Evolutionary conservation across 2,888 invertebrate species (phyloP).

Genomic region (Synanthedon tipuliformis): DNA sequence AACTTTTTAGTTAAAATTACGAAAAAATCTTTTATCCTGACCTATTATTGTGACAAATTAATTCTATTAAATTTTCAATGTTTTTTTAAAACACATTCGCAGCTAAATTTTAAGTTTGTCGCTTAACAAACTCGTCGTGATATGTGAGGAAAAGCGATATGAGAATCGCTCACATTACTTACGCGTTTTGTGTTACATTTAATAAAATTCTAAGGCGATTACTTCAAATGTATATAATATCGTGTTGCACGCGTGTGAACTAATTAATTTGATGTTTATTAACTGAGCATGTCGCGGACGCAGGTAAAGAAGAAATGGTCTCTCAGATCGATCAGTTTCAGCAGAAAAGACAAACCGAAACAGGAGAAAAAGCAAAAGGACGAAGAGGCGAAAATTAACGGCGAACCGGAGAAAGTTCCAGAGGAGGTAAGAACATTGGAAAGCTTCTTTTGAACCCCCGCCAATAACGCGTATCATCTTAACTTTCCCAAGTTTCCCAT

Average conservation of each 20-base stretch:
- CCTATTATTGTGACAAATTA: no score
- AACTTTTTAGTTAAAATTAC: no score
- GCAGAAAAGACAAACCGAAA: conserved; percentile 88
- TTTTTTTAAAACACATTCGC: no score
- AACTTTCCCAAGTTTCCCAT: no score
- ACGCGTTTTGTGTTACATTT: not conserved
- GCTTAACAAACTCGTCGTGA: no score
- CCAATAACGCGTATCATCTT: no score
- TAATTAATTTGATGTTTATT: conserved; percentile 20
- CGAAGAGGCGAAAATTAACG: conserved; percentile 69
- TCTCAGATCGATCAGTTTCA: conserved; percentile 87
- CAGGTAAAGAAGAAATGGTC: conserved; percentile 91
- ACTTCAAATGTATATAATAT: conserved; percentile 1
- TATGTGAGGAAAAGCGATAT: no score
- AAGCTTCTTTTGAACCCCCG: not conserved
- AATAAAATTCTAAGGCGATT: not conserved
- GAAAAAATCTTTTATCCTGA: no score
- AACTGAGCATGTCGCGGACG: conserved; percentile 44
- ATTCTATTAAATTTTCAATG: no score
- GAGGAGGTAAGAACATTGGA: conserved; percentile 69
- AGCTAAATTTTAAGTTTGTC: no score
- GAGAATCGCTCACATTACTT: no score
- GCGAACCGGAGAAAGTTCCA: conserved; percentile 73
- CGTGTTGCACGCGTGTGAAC: conserved; percentile 25
- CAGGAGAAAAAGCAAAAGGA: conserved; percentile 76